Conservation (phyloP, 2,888 invertebrate genomes). For the Drosophila emarginata region DNA sequence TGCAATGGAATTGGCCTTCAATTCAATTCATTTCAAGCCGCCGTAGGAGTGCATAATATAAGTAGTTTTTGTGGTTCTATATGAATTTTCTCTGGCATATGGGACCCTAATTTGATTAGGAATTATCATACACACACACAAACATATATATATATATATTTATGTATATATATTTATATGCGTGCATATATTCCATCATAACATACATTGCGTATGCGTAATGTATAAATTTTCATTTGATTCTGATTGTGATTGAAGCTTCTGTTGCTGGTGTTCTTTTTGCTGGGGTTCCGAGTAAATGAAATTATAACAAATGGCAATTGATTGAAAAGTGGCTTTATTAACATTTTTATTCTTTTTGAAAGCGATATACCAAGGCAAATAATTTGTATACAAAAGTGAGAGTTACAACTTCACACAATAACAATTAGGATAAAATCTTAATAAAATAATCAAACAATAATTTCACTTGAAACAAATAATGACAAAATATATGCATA, state of each 20-base stretch:
- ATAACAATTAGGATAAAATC: too few relatives aligned
- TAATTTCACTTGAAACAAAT: too few relatives aligned
- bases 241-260: constrained; percentile 9
- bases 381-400: neutral
- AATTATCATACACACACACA: constrained; percentile 3
- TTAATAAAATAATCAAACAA: too few relatives aligned
- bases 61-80: constrained; percentile 1
- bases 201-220: constrained; percentile 3
- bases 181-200: neutral
- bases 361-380: neutral
- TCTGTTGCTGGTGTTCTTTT: neutral
- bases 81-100: constrained; percentile 12
- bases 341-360: neutral
- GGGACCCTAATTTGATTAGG: constrained; percentile 11
- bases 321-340: constrained; percentile 2
- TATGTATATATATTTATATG: neutral
- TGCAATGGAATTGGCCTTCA: constrained; percentile 22
- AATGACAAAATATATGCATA: too few relatives aligned
- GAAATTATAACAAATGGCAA: constrained; percentile 3
- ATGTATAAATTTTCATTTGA: constrained; percentile 5
- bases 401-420: neutral
- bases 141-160: neutral
- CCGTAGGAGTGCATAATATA: neutral
- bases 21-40: constrained; percentile 37
- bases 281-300: neutral